phyloP scores from a whole-genome alignment of 35 echinoderm and acorn worm genomes.

The Hemicentrotus pulcherrimus region DNA sequence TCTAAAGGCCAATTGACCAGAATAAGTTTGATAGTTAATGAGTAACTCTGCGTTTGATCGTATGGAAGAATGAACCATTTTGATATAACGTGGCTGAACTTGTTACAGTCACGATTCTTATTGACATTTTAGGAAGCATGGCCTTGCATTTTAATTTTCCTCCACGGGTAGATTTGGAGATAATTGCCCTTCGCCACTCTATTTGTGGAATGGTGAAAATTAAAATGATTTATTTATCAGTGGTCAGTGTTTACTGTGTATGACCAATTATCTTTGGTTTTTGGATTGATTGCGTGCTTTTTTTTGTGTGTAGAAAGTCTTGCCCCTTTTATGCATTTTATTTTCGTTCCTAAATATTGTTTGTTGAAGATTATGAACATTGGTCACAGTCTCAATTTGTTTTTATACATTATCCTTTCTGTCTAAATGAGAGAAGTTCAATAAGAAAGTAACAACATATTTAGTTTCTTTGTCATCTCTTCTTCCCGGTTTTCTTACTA shows the following conservation, averaged over 20 bases:
- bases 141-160: neutral
- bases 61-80: neutral
- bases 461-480: too few relatives aligned
- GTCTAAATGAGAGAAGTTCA: neutral
- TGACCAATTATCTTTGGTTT: too few relatives aligned
- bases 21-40: neutral
- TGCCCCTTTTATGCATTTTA: neutral
- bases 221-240: neutral
- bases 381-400: too few relatives aligned
- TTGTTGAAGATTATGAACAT: too few relatives aligned
- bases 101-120: constrained; percentile 3
- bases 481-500: too few relatives aligned
- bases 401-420: neutral
- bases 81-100: neutral
- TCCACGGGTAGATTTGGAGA: neutral
- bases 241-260: neutral
- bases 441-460: neutral
- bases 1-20: neutral
- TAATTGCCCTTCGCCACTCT: neutral
- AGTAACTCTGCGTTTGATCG: neutral
- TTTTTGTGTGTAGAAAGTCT: neutral
- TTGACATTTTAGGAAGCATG: neutral
- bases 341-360: neutral
- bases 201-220: neutral
- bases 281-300: neutral